Conservation (phyloP, 2,113 vertebrate species). For the Gobiocypris rarus region DNA sequence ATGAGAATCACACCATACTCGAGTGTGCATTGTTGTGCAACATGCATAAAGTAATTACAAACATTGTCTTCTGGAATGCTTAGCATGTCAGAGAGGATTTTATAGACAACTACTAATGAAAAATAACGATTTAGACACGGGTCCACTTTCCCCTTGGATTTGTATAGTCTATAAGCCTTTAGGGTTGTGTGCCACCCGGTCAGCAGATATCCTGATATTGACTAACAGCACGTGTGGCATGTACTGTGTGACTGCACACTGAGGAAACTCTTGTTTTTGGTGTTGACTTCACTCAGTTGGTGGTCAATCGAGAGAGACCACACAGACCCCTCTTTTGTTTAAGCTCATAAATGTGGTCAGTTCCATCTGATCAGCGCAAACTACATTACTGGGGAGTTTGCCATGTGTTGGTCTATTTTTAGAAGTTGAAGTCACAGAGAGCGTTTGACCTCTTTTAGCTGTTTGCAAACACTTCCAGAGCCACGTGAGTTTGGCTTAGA, state of each 20-base stretch:
- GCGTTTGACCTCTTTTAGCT: conserved; percentile 46
- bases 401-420: conserved; percentile 43
- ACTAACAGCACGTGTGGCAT: not conserved
- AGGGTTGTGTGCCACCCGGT: not conserved
- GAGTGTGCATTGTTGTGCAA: not conserved
- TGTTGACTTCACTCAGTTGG: conserved; percentile 24
- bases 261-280: not conserved
- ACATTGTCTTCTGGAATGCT: not conserved
- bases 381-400: conserved; percentile 36
- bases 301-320: conserved; percentile 1
- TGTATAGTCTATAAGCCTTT: conserved; percentile 13
- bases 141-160: conserved; percentile 21
- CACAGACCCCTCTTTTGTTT: conserved; percentile 1
- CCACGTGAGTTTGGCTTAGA: conserved; percentile 26
- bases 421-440: conserved; percentile 37
- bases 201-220: conserved; percentile 1
- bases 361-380: conserved; percentile 30
- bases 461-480: conserved; percentile 53
- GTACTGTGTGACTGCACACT: not conserved
- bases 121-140: not conserved
- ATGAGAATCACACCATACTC: not conserved
- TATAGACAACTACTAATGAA: not conserved
- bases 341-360: conserved; percentile 16
- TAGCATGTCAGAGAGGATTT: conserved; percentile 6
- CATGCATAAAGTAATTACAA: not conserved